Base-by-base conservation (phyloP, 1,140 invertebrate species). In the Hesperophylax magnus region DNA sequence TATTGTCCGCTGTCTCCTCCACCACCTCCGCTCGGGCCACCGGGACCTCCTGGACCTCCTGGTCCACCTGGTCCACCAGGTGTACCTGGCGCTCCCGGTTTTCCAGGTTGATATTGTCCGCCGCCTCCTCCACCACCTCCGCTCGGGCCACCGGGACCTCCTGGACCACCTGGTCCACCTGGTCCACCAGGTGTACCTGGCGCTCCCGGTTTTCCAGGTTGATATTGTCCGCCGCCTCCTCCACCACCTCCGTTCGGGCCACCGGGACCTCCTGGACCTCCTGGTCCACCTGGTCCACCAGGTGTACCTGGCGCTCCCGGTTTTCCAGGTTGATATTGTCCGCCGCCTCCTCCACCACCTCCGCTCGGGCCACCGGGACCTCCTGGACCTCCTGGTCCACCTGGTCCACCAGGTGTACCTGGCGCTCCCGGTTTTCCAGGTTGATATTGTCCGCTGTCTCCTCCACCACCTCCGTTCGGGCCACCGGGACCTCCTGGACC, bases 381-480 rank as follows among this genome's bases (percentile, higher is more conserved):
- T 78, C 60, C 74, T 47, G 58, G 53, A 53, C 78, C 75, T n/a
- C n/a, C n/a, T n/a, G n/a, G n/a, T n/a, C n/a, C n/a, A 60, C 56
- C 69, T 39, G 79, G 79, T 34, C 54, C 67, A 60, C 78, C 52
- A 47, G 31, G 54, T 9, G 11, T 18, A 27, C 67, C 31, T 14
- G 34, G 18, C 15, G 31, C 52, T n/a, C 77, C 77, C 0, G 27
- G 24, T 47, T 18, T 61, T 0, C 77, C 77, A 2, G 61, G 61
- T 22, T 15, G 15, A 5, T 17, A 17, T 56, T 78, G 47, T 22
- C n/a, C 34, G 11, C 77, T 24, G 18, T 69, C 71, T 47, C 47
- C 11, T 79, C 65, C 67, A 14, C 67, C 11, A n/a, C 17, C 27
- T 39, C 47, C 71, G 22, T 20, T 7, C 7, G 52, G 52, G 4